Evolutionary conservation across 2,888 invertebrate species (phyloP).

Genomic region (Papilio elwesi): DNA sequence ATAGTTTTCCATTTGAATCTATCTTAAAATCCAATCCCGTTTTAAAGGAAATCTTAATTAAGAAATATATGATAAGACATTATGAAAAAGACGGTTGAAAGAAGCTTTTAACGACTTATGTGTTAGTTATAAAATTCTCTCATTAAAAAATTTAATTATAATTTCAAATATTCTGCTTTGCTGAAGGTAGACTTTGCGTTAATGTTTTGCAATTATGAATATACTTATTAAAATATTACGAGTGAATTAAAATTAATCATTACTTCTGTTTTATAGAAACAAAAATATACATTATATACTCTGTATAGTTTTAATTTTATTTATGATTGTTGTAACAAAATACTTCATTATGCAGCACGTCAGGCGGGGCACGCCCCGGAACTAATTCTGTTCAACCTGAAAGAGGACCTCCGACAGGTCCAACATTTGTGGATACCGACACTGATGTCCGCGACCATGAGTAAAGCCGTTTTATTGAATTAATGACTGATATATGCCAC

Average conservation of each 20-base stretch:
- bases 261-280: not conserved
- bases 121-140: conserved; percentile 19
- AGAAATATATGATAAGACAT: not conserved
- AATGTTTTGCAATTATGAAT: not conserved
- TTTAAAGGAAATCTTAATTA: not conserved
- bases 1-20: not conserved
- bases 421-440: too few relatives aligned
- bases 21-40: not conserved
- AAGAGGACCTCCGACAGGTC: too few relatives aligned
- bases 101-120: conserved; percentile 11
- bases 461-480: too few relatives aligned
- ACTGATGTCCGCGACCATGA: too few relatives aligned
- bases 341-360: too few relatives aligned
- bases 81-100: not conserved
- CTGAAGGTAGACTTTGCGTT: not conserved
- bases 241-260: not conserved
- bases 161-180: conserved; percentile 6
- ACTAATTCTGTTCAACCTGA: too few relatives aligned
- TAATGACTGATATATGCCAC: too few relatives aligned
- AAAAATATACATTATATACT: too few relatives aligned
- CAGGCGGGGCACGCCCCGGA: too few relatives aligned
- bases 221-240: not conserved
- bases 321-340: too few relatives aligned
- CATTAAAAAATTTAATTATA: conserved; percentile 20
- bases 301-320: too few relatives aligned